phyloP scores from a whole-genome alignment of 2,797 vertebrate genomes.

The Thunnus albacares region DNA sequence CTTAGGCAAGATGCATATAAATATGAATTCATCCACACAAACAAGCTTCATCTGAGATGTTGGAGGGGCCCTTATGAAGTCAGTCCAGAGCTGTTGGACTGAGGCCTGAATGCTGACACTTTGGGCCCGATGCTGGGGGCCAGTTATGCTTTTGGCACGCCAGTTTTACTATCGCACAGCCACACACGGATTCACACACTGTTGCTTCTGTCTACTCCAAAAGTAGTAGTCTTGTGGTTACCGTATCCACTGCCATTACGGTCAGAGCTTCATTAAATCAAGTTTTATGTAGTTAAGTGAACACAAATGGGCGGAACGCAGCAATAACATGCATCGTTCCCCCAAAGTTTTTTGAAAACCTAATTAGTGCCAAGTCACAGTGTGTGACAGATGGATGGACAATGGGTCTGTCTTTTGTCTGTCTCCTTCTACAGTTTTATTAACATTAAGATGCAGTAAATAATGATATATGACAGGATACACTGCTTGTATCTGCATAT shows the following conservation, averaged over 20 bases:
- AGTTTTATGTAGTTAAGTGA: neutral
- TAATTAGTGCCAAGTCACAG: neutral
- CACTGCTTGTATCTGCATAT: no score
- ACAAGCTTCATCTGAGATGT: conserved; percentile 19
- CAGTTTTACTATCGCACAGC: conserved; percentile 22
- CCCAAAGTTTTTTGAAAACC: neutral
- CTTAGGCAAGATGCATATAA: neutral
- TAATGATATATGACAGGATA: neutral
- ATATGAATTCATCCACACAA: conserved; percentile 13
- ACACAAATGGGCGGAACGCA: neutral
- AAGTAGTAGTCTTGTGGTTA: neutral
- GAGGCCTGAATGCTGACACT: conserved; percentile 14
- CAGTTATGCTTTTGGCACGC: conserved; percentile 21
- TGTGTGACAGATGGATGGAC: conserved; percentile 9
- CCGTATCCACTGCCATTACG: neutral
- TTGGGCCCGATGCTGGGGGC: conserved; percentile 15
- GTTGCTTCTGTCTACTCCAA: neutral
- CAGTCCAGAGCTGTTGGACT: conserved; percentile 38
- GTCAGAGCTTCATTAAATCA: conserved; percentile 6
- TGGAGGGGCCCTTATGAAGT: conserved; percentile 35
- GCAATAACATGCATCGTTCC: neutral
- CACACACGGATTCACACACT: conserved; percentile 22
- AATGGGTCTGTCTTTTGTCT: neutral
- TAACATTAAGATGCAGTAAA: neutral
- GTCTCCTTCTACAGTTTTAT: neutral